Evolutionary conservation across 2,113 vertebrate species (phyloP), one percentile per base, ranked within the genome.

Genomic region (Trichomycterus rosablanca): DNA sequence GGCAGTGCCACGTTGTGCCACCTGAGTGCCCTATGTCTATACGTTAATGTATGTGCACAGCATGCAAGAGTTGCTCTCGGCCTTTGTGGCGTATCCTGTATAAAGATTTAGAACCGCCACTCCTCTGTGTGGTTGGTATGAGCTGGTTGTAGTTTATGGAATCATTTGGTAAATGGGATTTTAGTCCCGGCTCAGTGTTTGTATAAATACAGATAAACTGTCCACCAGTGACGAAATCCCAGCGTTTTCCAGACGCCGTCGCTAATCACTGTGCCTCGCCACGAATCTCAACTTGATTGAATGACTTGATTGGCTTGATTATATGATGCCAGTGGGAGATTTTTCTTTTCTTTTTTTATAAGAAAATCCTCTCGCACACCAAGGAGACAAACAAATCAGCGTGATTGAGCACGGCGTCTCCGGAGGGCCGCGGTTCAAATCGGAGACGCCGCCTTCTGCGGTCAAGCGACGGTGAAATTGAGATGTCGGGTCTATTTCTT

Each of bases 271-370:
- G 81, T 75, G 79, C 54, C 81, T 83, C 65, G 56, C 81, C 78
- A 77, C 81, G 76, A 77, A 81, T 83, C 80, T 83, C 54, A 40
- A 79, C 83, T 83, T 86, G 85, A 87, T 87, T 86, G 85, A 87
- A 85, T 79, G 81, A 83, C 84, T 84, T 84, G 85, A 88, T 87
- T 86, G 82, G 83, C 83, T 88, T 84, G 85, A 85, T 87, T 86
- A 84, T 81, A 66, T 76, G 78, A 82, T 68, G 73, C 54, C 20
- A 5, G 19, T 11, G 81, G 75, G 3, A 20, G 12, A 26, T 46
- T 50, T 79, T 81, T 76, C 69, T 16, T 59, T 52, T n/a, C 39
- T 34, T 10, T 26, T 15, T 12, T 18, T 24, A n/a, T 42, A 77
- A 72, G 83, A 79, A 80, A 81, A 79, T 85, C 76, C 79, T 85